A percentile compares a stretch with the other conserved stretches of the same genome.
phyloP scores from a whole-genome alignment of 2,797 vertebrate species.

The Acipenser oxyrinchus region DNA sequence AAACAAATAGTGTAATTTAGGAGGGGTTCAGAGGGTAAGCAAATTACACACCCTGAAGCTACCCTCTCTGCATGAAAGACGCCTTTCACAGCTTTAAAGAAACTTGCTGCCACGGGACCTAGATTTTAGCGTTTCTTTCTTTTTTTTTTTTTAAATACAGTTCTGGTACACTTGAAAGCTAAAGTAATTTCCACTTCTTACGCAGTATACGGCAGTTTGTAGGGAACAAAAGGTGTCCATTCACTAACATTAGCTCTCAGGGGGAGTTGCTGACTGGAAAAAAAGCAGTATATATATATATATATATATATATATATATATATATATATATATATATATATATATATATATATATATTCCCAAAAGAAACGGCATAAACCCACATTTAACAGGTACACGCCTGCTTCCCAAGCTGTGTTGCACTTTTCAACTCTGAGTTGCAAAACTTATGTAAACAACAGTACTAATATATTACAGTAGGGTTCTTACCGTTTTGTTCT shows the following conservation, averaged over 20 bases:
- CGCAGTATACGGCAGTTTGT: slow-evolving; percentile 68
- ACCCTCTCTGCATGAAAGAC: slow-evolving; percentile 78
- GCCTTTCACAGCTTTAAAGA: slow-evolving; percentile 70
- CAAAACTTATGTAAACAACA: slow-evolving; percentile 2
- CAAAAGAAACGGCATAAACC: not conserved
- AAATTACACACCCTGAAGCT: slow-evolving; percentile 76
- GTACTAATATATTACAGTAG: not conserved
- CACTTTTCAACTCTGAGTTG: slow-evolving; percentile 9
- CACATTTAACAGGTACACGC: no score
- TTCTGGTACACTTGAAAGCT: slow-evolving; percentile 80
- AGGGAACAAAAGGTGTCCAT: slow-evolving; percentile 63
- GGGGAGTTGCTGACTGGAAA: slow-evolving; percentile 39
- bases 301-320: slow-evolving; percentile 18
- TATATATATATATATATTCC: not conserved
- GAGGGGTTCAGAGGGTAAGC: slow-evolving; percentile 70
- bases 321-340: slow-evolving; percentile 17
- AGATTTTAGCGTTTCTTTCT: slow-evolving; percentile 59
- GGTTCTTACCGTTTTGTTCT: slow-evolving; percentile 83
- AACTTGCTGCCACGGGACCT: slow-evolving; percentile 66
- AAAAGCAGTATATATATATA: slow-evolving; percentile 29
- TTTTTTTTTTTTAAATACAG: slow-evolving; percentile 70
- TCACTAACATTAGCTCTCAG: slow-evolving; percentile 49
- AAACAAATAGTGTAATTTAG: slow-evolving; percentile 67
- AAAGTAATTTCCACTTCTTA: slow-evolving; percentile 84
- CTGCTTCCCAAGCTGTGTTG: no score